These are phyloP conservation scores for Hylaeus volcanicus DNA, from an alignment of 1,140 invertebrate species.

Conservation along the genomic window DNA sequence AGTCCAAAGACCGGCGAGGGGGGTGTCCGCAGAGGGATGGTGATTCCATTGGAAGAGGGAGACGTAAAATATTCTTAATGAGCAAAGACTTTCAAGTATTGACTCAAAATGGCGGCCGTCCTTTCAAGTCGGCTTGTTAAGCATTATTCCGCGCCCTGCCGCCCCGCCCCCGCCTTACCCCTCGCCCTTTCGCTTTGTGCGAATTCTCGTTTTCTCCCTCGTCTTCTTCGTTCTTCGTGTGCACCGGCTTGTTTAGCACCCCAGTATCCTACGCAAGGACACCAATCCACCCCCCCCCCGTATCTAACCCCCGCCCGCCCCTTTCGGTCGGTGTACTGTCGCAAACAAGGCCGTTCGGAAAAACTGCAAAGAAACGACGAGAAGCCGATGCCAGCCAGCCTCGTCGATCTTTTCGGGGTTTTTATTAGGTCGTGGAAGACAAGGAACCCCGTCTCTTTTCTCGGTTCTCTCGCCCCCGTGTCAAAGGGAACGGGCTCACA, in stretches of 20 bases:
- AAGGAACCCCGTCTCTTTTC: conserved; percentile 8
- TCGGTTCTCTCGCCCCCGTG: conserved; percentile 4
- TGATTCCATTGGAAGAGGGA: conserved; percentile 56
- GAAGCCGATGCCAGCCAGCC: conserved; percentile 25
- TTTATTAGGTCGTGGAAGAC: conserved; percentile 43
- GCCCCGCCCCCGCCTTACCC: conserved; percentile 6
- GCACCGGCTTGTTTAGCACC: conserved; percentile 41
- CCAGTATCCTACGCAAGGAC: conserved; percentile 46
- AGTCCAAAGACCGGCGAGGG: conserved; percentile 22
- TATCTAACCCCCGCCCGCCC: neutral
- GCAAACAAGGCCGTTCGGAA: conserved; percentile 36
- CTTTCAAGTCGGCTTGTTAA: conserved; percentile 80
- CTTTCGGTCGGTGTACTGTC: conserved; percentile 32
- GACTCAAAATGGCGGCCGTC: conserved; percentile 79
- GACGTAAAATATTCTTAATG: conserved; percentile 80
- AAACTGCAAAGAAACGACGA: conserved; percentile 36
- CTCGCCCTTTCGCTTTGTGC: conserved; percentile 57
- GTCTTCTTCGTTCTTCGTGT: conserved; percentile 13
- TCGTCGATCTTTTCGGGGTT: conserved; percentile 21
- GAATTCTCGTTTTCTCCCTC: conserved; percentile 21
- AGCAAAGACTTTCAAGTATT: conserved; percentile 81
- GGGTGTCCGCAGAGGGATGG: conserved; percentile 43
- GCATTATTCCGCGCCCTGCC: conserved; percentile 73
- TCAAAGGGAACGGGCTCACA: conserved; percentile 31
- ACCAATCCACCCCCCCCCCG: conserved; percentile 10